Evolutionary conservation across 2,888 invertebrate genomes (phyloP).

Genomic region (Julus scanicus): DNA sequence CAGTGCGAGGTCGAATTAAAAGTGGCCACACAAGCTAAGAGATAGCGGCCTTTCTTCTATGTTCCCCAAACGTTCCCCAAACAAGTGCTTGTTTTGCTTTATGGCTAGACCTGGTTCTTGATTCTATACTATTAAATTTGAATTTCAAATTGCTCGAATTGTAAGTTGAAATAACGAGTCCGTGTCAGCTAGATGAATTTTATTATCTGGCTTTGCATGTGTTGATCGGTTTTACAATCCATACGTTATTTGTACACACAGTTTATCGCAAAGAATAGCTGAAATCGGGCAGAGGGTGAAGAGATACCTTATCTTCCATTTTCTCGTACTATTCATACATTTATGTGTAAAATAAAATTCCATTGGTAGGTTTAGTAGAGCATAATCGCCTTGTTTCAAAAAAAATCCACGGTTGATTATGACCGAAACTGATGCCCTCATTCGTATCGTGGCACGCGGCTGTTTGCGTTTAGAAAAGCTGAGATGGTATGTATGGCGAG

Average conservation of each 20-base stretch:
- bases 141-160: neutral
- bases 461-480: too few relatives aligned
- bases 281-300: neutral
- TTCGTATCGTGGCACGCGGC: neutral
- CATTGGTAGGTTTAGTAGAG: too few relatives aligned
- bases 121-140: too few relatives aligned
- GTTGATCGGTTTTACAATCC: neutral
- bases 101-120: too few relatives aligned
- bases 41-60: too few relatives aligned
- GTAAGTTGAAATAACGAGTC: neutral
- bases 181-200: neutral
- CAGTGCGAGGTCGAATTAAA: too few relatives aligned
- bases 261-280: neutral
- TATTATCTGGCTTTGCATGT: neutral
- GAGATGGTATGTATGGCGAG: too few relatives aligned
- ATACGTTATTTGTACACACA: constrained; percentile 4
- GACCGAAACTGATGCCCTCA: neutral
- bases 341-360: too few relatives aligned
- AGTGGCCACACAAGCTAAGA: too few relatives aligned
- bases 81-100: too few relatives aligned
- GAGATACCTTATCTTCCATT: neutral
- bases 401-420: neutral
- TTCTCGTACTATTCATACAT: neutral
- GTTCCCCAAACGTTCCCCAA: too few relatives aligned
- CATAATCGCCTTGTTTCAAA: too few relatives aligned